These are phyloP conservation scores for Pelusios castaneus DNA, from an alignment of 2,113 vertebrate genomes.

Conservation along the genomic window DNA sequence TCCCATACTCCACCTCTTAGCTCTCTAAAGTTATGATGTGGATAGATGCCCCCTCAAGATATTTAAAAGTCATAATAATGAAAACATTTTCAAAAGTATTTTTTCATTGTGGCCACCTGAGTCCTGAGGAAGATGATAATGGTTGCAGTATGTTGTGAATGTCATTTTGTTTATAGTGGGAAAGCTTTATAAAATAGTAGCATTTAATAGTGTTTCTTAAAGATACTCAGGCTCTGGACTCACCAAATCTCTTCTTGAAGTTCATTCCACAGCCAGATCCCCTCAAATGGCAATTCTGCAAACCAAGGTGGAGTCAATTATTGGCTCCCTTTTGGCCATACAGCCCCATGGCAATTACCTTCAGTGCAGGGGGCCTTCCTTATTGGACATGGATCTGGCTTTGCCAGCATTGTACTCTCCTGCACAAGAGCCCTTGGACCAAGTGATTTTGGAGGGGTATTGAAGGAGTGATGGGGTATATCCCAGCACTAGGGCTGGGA, in stretches of 20 bases:
- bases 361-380: not conserved
- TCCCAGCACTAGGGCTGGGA: not conserved
- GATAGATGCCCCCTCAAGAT: not conserved
- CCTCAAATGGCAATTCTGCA: not conserved
- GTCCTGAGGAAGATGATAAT: not conserved
- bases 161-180: not conserved
- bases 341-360: not conserved
- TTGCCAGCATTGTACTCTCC: not conserved
- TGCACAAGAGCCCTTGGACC: too few relatives aligned
- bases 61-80: not conserved
- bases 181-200: not conserved
- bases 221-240: not conserved
- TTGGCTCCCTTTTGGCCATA: not conserved
- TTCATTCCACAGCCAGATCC: not conserved
- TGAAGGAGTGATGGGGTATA: not conserved
- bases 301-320: not conserved
- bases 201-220: not conserved
- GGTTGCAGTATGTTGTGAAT: not conserved
- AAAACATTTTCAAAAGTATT: not conserved
- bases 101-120: not conserved
- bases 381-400: not conserved
- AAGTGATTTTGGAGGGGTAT: not conserved
- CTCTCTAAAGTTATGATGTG: not conserved
- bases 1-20: not conserved
- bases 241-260: not conserved